A percentile compares a stretch with the other conserved stretches of the same genome.
Evolutionary conservation across 2,797 vertebrate species (phyloP).

Genomic region (Falco biarmicus): DNA sequence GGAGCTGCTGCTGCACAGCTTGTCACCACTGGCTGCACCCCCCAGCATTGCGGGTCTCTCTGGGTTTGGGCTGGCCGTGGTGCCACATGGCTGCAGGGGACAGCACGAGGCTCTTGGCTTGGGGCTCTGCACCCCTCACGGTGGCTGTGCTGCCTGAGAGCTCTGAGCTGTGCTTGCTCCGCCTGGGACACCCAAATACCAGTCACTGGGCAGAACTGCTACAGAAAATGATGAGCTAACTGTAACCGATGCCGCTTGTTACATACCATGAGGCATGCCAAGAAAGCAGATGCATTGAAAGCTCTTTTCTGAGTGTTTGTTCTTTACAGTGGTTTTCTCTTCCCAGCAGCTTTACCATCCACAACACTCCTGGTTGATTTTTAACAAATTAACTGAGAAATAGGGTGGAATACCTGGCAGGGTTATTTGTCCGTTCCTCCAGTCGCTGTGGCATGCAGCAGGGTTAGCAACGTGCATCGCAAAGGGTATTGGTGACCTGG

Average conservation of each 20-base stretch:
- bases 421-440: background rate
- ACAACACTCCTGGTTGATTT: conserved; percentile 15
- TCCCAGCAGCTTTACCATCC: background rate
- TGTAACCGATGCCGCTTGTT: background rate
- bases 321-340: background rate
- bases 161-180: background rate
- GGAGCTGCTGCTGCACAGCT: background rate
- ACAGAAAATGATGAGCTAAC: background rate
- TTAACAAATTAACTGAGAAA: conserved; percentile 35
- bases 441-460: background rate
- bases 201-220: background rate
- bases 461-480: background rate
- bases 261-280: background rate
- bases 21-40: background rate
- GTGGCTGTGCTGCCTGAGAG: background rate
- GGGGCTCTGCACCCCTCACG: background rate
- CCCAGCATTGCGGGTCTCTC: background rate
- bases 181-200: background rate
- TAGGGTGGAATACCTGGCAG: background rate
- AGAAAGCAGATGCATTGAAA: background rate
- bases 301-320: background rate
- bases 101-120: rapidly evolving
- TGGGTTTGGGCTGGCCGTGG: background rate
- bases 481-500: background rate
- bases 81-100: rapidly evolving